A percentile compares a stretch with the other conserved stretches of the same genome.
Evolutionary conservation across 2,113 vertebrate species (phyloP).

Genomic region (Holacanthus passer): DNA sequence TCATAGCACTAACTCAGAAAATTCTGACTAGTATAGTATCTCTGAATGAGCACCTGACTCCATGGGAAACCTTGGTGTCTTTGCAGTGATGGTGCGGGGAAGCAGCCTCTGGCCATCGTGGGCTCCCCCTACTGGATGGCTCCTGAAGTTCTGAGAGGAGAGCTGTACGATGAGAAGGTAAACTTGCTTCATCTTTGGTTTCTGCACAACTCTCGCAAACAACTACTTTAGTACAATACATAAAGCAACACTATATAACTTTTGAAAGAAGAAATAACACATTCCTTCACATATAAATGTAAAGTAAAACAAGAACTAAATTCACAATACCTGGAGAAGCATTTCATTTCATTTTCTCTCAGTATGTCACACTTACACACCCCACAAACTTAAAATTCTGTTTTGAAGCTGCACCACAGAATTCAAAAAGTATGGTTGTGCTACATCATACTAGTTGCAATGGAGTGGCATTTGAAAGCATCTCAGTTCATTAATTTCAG

Average conservation of each 20-base stretch:
- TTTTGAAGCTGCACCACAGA: no score
- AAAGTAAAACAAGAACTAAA: background rate
- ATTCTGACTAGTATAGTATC: background rate
- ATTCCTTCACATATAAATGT: background rate
- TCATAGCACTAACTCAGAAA: background rate
- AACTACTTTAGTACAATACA: background rate
- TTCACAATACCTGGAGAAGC: background rate
- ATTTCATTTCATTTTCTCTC: no score
- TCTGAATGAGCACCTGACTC: background rate
- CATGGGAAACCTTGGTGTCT: background rate
- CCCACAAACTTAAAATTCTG: no score
- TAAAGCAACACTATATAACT: background rate
- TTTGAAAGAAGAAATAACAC: background rate
- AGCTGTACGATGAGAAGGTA: conserved; percentile 96
- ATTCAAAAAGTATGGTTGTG: no score
- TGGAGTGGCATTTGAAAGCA: no score
- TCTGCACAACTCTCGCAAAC: background rate
- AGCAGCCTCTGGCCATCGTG: conserved; percentile 92
- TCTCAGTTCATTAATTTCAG: no score
- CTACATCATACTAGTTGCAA: no score
- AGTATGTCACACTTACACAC: no score
- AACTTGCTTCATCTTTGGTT: conserved; percentile 2
- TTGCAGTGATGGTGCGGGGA: conserved; percentile 86
- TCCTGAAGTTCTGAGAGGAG: conserved; percentile 93
- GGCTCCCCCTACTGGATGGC: conserved; percentile 99